Conservation (phyloP, 2,113 vertebrate species). For the Poecilia latipinna region DNA sequence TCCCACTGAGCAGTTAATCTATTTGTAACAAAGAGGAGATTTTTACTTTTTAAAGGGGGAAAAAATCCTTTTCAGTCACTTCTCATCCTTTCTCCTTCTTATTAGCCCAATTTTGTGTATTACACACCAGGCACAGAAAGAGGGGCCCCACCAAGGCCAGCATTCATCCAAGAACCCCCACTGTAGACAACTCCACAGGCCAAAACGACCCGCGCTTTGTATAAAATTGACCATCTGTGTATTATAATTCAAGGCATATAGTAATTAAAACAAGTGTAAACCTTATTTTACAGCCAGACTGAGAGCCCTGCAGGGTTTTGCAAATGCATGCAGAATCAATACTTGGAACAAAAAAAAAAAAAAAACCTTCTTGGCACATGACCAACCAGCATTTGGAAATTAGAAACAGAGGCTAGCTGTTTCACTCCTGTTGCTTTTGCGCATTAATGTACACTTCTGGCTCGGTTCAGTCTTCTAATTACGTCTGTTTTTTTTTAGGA, state of each 20-base stretch:
- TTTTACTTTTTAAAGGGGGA: too few species aligned
- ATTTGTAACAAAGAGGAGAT: too few species aligned
- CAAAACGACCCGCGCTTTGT: neutral
- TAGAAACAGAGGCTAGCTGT: constrained; percentile 45
- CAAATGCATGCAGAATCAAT: constrained; percentile 10
- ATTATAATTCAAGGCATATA: neutral
- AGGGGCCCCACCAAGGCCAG: too few species aligned
- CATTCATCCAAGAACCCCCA: too few species aligned
- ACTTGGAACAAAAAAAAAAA: constrained; percentile 4
- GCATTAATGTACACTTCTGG: constrained; percentile 25
- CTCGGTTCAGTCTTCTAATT: constrained; percentile 42
- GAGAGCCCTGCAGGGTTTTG: neutral
- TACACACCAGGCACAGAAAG: too few species aligned
- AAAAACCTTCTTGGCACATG: constrained; percentile 13
- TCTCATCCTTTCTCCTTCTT: too few species aligned
- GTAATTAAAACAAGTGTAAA: neutral
- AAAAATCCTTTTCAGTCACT: too few species aligned
- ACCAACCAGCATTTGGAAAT: constrained; percentile 31
- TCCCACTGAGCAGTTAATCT: too few species aligned
- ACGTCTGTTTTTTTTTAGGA: constrained; percentile 35
- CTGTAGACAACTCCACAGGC: too few species aligned
- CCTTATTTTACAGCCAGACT: neutral
- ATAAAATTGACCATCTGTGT: neutral
- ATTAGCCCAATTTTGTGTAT: too few species aligned
- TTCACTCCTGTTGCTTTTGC: constrained; percentile 31